Conservation (phyloP, 2,888 invertebrate genomes). For the Hipparchia sbordonii region DNA sequence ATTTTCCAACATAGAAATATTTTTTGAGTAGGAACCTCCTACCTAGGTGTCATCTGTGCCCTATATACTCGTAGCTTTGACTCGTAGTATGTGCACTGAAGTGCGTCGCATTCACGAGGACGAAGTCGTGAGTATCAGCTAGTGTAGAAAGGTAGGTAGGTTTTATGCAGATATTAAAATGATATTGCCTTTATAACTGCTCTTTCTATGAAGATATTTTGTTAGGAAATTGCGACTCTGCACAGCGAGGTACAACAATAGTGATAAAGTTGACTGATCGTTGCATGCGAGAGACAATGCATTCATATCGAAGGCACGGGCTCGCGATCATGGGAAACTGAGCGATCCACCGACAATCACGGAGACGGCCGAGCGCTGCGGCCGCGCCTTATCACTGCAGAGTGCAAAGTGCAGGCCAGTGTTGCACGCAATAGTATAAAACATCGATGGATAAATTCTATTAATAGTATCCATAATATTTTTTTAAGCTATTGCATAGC, state of each 20-base stretch:
- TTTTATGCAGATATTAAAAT: background rate
- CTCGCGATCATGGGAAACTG: slow-evolving; percentile 71
- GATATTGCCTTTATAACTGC: background rate
- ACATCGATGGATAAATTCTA: no score
- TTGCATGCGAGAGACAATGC: slow-evolving; percentile 51
- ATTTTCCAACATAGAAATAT: no score
- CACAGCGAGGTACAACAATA: slow-evolving; percentile 20
- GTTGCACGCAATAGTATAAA: slow-evolving; percentile 39
- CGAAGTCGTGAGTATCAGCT: no score
- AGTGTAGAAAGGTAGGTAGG: no score
- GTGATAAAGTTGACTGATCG: slow-evolving; percentile 36
- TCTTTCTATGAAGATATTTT: slow-evolving; percentile 13
- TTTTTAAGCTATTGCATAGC: no score
- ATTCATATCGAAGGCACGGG: slow-evolving; percentile 56
- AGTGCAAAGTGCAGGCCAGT: slow-evolving; percentile 49
- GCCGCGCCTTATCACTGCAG: slow-evolving; percentile 55
- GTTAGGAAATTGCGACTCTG: slow-evolving; percentile 14
- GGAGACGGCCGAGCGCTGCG: slow-evolving; percentile 44
- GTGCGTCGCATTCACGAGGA: no score
- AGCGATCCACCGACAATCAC: slow-evolving; percentile 62
- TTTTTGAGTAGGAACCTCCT: no score
- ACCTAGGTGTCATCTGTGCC: no score
- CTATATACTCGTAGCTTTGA: no score
- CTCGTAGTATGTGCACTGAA: no score
- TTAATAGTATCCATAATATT: no score